Evolutionary conservation across 2,888 invertebrate species (phyloP).

Genomic region (Salpingus planirostris): DNA sequence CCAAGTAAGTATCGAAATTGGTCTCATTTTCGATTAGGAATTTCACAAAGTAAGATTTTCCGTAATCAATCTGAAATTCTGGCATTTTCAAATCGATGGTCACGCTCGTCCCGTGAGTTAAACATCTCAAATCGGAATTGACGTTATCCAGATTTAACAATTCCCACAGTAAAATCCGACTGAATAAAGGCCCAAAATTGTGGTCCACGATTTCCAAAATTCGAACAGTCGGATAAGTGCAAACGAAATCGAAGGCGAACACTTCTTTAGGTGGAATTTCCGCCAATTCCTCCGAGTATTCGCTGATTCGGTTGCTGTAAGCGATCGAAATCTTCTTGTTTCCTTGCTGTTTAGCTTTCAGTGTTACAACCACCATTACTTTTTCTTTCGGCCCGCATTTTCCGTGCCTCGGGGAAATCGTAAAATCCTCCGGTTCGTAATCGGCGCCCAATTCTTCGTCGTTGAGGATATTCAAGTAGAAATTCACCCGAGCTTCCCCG

Average conservation of each 20-base stretch:
- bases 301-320: slow-evolving; percentile 31
- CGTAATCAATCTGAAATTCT: slow-evolving; percentile 23
- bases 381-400: slow-evolving; percentile 28
- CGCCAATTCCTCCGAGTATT: slow-evolving; percentile 15
- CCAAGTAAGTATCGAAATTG: slow-evolving; percentile 23
- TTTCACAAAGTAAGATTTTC: slow-evolving; percentile 25
- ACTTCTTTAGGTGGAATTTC: slow-evolving; percentile 22
- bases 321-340: slow-evolving; percentile 29
- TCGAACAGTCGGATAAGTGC: slow-evolving; percentile 34
- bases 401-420: slow-evolving; percentile 15
- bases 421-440: too few species aligned
- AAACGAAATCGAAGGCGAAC: too few species aligned
- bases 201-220: slow-evolving; percentile 34
- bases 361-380: slow-evolving; percentile 25
- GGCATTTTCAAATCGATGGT: slow-evolving; percentile 28
- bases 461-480: not conserved
- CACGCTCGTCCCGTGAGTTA: slow-evolving; percentile 22
- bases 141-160: slow-evolving; percentile 37
- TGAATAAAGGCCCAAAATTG: slow-evolving; percentile 31
- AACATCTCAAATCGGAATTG: slow-evolving; percentile 25
- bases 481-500: too few species aligned
- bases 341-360: slow-evolving; percentile 31
- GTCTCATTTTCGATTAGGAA: slow-evolving; percentile 33
- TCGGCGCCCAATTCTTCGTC: too few species aligned
- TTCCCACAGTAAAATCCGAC: slow-evolving; percentile 39